Base-by-base conservation (phyloP, 92 coral and sea anemone species). In the Montipora capitata region DNA sequence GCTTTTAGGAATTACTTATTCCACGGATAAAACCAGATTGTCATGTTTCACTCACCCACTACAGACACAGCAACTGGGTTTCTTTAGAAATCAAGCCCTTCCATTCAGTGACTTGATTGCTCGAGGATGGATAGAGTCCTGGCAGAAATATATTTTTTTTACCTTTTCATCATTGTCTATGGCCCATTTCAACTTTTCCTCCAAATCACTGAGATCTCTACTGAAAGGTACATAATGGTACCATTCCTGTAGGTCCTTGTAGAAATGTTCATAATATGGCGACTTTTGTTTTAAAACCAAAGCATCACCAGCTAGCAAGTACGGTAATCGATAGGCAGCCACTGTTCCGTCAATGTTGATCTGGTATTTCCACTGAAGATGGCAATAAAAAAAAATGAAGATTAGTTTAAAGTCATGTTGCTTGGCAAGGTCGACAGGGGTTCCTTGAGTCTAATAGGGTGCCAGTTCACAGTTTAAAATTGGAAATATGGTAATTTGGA, bases 201-300 rank as follows among this genome's bases (percentile, higher is more conserved):
- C 95, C 13, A 97, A 83, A 66, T 97, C 96, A 65, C 98, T 94
- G 11, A 95, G 90, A 71, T 97, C 98, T 64, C 96, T 92, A 52
- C 94, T 97, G 88, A 97, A 97, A 56, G 99, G 99, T n/a, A 97
- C 90, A 91, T 97, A 97, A 88, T 97, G 99, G 3, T 74, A 82
- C 99, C 99, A 97, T 14, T 97, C 98, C 64, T 90, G 76, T 45
- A 97, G 98, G 15, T 94, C 98, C 41, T 91, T 92, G 83, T 97
- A 97, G 82, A 97, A 97, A 78, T 97, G 98, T 66, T 97, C 99
- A 81, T 97, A 97, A 76, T 97, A 97, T 12, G 91, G 88, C 27
- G 99, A 96, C 76, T 97, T 95, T 40, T 96, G 98, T 67, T 96
- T 97, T 0, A 97, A 92, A 4, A 97, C 99, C 65, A 97, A 76